Evolutionary conservation across 2,113 vertebrate species (phyloP), one percentile per base, ranked within the genome.

Genomic region (Neodontobutis hainanensis): DNA sequence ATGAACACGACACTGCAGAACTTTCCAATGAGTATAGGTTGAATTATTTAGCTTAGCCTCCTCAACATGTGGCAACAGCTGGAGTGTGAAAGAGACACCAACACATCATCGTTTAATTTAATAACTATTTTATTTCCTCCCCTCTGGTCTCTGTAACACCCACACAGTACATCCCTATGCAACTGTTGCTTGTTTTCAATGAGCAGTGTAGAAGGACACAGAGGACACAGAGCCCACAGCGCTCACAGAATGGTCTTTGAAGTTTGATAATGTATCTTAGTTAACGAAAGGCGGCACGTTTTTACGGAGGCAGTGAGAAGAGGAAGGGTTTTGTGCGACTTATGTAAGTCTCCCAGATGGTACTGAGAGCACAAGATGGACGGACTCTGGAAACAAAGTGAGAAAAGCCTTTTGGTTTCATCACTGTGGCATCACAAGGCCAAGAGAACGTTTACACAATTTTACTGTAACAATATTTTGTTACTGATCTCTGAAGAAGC

Each of bases 21-120:
- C 61, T 58, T 78, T 19, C 62, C 78, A 76, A 58, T 58, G 27
- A 69, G 57, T 51, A 55, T 60, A 27, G 1, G 66, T 38, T 55
- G 63, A 71, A 68, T 77, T 73, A 83, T 81, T 83, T 65, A 71
- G 55, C 40, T 81, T 63, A 52, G 49, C 51, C 36, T 83, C 50
- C 61, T 73, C 52, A 61, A 67, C 82, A 80, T 1, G 11, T 65
- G 44, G 61, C 40, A 69, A 53, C 84, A 83, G 77, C 81, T 87
- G 65, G 45, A 82, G 84, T 75, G 81, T 82, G 82, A 83, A 84
- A 87, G 51, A 84, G 53, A 79, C 61, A 68, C 67, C 4, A 57
- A 75, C 69, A 40, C 60, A 15, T 74, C 62, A 70, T 58, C 15
- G 45, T 46, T 74, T 81, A 45, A 78, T 63, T 83, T 59, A 46